These are phyloP conservation scores for Brachyhypopomus occidentalis DNA, from an alignment of 2,113 vertebrate species.

Conservation along the genomic window DNA sequence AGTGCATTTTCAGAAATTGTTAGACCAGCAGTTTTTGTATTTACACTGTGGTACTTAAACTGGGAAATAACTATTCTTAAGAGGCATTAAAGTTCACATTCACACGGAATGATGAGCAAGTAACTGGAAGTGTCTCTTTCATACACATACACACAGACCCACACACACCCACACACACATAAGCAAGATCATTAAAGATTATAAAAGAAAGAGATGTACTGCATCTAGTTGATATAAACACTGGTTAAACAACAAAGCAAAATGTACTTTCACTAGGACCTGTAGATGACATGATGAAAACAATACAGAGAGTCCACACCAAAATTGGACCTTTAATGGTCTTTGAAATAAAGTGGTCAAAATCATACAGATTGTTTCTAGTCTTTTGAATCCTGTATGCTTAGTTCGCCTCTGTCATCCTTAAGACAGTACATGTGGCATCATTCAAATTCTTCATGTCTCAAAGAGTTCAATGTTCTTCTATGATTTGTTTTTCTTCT, in stretches of 20 bases:
- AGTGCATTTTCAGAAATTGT: neutral
- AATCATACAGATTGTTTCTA: neutral
- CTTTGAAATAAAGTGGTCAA: neutral
- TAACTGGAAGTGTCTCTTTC: too few species aligned
- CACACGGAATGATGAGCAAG: neutral
- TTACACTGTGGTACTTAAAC: neutral
- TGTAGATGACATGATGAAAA: neutral
- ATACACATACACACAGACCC: neutral
- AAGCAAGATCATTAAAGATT: neutral
- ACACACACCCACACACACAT: neutral
- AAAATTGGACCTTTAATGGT: neutral
- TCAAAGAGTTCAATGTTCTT: constrained; percentile 10
- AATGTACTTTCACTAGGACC: neutral
- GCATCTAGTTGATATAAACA: neutral
- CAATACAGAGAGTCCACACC: neutral
- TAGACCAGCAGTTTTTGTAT: neutral
- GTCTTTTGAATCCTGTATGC: neutral
- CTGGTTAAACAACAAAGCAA: neutral
- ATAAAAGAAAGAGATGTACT: neutral
- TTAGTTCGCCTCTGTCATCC: neutral
- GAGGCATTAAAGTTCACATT: neutral
- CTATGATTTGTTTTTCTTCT: neutral
- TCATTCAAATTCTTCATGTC: neutral
- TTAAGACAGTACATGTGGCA: neutral
- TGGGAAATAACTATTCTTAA: neutral